Base-by-base conservation (phyloP, 1,140 invertebrate species). In the Bombus consobrinus region DNA sequence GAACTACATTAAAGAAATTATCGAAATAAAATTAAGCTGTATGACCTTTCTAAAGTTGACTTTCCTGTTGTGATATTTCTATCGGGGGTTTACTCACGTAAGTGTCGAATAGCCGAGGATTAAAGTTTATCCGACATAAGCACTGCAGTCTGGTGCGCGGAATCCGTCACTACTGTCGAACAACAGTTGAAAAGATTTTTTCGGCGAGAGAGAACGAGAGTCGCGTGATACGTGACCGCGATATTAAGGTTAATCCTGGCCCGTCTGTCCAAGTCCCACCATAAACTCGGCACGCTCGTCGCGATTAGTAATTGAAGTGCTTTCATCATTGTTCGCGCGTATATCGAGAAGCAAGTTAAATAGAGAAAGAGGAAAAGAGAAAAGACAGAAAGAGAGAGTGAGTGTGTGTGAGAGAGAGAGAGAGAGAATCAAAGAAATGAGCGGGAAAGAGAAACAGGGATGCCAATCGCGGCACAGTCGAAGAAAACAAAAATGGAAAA, bases 231-330 rank as follows among this genome's bases (percentile, higher is more conserved):
- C 59, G 81, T 43, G 75, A 73, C 74, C 77, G 74, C 59, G 82
- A 85, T 79, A 87, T 85, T 85, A 73, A 85, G 68, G 82, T 79
- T 88, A 88, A 88, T 88, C 78, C 78, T 57, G 84, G 76, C 68
- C 76, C 72, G 87, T 82, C 66, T 85, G 83, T 85, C 78, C 76
- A 77, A 81, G 64, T 77, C 78, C 74, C 79, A 81, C 78, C 78
- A 78, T 77, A 76, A 87, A 85, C 68, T 85, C 66, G 39, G 41
- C 85, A 74, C 25, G 59, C 73, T 72, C 22, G 41, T 15, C n/a
- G 59, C 71, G 82, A 87, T 87, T 87, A 87, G 47, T 69, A 85
- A 85, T 87, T 87, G 71, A 85, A 87, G 59, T 76, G 72, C 81
- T 79, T 87, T 79, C 68, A 53, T 53, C 47, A 71, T 62, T 8